phyloP scores from a whole-genome alignment of 2,888 invertebrate species.

The Globia sparganii region DNA sequence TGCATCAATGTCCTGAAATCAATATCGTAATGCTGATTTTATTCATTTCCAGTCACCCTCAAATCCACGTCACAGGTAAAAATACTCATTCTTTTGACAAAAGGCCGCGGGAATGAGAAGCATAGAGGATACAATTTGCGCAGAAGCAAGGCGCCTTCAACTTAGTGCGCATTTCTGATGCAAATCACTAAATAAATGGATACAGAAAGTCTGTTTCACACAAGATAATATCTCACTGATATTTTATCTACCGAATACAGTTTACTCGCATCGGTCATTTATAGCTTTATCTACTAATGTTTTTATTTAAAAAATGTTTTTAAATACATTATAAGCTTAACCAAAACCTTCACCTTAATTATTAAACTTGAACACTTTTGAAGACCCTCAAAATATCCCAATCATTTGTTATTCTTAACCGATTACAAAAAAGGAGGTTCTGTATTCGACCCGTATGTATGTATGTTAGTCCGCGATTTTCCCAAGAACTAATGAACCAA shows the following conservation, averaged over 20 bases:
- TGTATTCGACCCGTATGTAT: too few relatives aligned
- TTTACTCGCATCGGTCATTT: not conserved
- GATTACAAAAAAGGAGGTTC: too few relatives aligned
- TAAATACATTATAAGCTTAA: not conserved
- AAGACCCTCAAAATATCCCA: not conserved
- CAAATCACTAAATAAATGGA: conserved; percentile 62
- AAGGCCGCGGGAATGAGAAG: conserved; percentile 73
- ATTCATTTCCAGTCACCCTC: conserved; percentile 42
- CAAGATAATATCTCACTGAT: not conserved
- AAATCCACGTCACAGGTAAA: conserved; percentile 68
- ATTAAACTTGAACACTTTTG: too few relatives aligned
- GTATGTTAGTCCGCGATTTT: too few relatives aligned
- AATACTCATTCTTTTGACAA: conserved; percentile 85
- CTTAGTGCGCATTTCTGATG: conserved; percentile 82
- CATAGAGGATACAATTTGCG: conserved; percentile 82
- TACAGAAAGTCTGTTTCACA: conserved; percentile 36
- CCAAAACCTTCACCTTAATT: not conserved
- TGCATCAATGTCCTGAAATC: not conserved
- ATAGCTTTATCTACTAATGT: not conserved
- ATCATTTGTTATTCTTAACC: not conserved
- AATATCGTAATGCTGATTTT: conserved; percentile 7
- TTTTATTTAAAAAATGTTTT: not conserved
- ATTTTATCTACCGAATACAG: not conserved
- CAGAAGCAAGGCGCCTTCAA: conserved; percentile 75
- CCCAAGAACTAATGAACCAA: too few relatives aligned